These are phyloP conservation scores for Galaxea fascicularis DNA, from an alignment of 92 coral and sea anemone species.

Conservation along the genomic window DNA sequence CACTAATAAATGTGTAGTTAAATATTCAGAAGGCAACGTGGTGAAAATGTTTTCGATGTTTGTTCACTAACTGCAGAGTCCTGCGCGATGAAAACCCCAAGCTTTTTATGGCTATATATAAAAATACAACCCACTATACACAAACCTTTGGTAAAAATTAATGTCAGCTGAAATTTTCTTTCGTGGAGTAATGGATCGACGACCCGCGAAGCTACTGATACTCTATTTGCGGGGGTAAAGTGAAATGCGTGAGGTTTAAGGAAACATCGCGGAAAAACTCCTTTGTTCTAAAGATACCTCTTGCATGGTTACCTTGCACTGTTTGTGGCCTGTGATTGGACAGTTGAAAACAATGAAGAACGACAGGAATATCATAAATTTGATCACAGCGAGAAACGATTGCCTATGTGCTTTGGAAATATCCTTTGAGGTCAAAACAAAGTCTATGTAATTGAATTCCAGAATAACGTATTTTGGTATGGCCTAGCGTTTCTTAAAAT, in stretches of 20 bases:
- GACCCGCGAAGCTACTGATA: neutral
- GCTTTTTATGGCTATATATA: too few relatives aligned
- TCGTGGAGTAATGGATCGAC: neutral
- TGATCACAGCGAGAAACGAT: neutral
- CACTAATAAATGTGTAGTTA: neutral
- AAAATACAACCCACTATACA: neutral
- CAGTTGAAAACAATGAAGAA: neutral
- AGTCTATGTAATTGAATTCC: neutral
- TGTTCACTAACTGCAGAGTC: too few relatives aligned
- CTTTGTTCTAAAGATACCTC: neutral
- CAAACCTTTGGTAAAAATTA: neutral
- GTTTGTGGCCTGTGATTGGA: slow-evolving; percentile 22
- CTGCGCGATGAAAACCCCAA: too few relatives aligned
- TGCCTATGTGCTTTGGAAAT: neutral
- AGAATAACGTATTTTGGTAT: neutral
- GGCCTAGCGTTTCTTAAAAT: neutral
- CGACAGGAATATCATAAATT: neutral
- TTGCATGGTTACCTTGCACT: neutral
- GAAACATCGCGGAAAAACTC: neutral
- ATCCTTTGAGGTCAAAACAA: neutral
- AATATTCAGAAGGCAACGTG: neutral
- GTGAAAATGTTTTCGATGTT: neutral
- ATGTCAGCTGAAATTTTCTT: slow-evolving; percentile 1
- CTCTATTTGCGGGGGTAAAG: neutral
- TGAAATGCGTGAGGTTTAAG: neutral